phyloP scores from a whole-genome alignment of 2,888 invertebrate species.

The Luperina testacea region DNA sequence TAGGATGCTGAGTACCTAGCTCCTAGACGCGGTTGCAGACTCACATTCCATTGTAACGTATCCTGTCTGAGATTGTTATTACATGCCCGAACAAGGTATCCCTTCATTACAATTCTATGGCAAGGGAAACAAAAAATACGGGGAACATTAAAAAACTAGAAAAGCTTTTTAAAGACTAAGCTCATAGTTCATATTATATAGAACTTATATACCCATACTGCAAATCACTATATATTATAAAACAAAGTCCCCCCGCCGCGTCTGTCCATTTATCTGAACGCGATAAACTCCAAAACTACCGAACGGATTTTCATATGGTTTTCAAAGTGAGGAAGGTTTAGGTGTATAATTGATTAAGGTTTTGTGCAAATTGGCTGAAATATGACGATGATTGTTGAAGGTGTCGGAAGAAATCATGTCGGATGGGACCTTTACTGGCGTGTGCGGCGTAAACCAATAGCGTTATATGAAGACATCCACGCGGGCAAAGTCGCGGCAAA shows the following conservation, averaged over 20 bases:
- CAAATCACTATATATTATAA: background rate
- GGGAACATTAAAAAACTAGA: background rate
- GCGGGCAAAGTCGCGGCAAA: too few species aligned
- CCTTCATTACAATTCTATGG: constrained; percentile 7
- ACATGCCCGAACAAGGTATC: constrained; percentile 1
- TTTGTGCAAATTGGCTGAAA: background rate
- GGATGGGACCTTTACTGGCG: too few species aligned
- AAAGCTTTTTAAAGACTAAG: background rate
- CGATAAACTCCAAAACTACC: background rate
- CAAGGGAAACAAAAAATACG: background rate
- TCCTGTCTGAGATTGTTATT: constrained; percentile 16
- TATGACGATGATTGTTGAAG: background rate
- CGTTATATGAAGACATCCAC: too few species aligned
- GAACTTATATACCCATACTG: background rate
- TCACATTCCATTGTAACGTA: constrained; percentile 18
- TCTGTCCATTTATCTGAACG: background rate
- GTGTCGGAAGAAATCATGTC: background rate
- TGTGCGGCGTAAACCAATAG: too few species aligned
- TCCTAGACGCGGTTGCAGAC: background rate
- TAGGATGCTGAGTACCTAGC: constrained; percentile 11
- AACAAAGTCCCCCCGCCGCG: too few species aligned
- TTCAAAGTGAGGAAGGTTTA: background rate
- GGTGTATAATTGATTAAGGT: background rate
- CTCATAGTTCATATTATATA: too few species aligned
- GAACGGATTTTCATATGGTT: background rate